These are phyloP conservation scores for Rynchops niger DNA, from an alignment of 2,113 vertebrate genomes.

Conservation along the genomic window DNA sequence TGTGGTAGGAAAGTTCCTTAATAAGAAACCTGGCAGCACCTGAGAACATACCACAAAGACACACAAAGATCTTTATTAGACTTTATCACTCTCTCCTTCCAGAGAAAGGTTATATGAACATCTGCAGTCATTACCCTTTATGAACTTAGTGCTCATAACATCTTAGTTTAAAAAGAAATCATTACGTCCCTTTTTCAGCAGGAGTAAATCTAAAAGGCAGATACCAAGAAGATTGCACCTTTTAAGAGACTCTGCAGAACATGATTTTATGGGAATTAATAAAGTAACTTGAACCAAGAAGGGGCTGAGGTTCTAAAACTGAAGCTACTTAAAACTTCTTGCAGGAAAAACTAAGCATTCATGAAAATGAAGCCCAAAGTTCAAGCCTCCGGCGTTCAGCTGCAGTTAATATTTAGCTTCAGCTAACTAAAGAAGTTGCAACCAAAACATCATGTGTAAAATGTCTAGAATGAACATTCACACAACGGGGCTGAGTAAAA, in stretches of 20 bases:
- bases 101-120: background rate
- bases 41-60: slow-evolving; percentile 47
- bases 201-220: background rate
- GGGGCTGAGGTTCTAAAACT: background rate
- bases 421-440: background rate
- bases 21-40: slow-evolving; percentile 96
- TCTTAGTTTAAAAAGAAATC: background rate
- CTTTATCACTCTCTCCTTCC: background rate
- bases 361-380: background rate
- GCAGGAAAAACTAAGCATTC: background rate
- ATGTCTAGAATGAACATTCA: background rate
- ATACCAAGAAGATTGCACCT: background rate
- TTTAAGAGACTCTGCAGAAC: background rate
- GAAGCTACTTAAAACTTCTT: background rate
- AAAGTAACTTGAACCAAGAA: background rate
- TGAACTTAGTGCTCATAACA: background rate
- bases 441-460: background rate
- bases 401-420: background rate
- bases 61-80: background rate
- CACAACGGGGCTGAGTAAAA: background rate
- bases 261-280: background rate
- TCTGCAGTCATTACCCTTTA: background rate
- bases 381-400: background rate
- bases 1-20: slow-evolving; percentile 97
- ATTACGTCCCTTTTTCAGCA: background rate